A percentile compares a stretch with the other conserved stretches of the same genome.
Evolutionary conservation across 2,113 vertebrate genomes (phyloP).

Genomic region (Tachysurus vachellii): DNA sequence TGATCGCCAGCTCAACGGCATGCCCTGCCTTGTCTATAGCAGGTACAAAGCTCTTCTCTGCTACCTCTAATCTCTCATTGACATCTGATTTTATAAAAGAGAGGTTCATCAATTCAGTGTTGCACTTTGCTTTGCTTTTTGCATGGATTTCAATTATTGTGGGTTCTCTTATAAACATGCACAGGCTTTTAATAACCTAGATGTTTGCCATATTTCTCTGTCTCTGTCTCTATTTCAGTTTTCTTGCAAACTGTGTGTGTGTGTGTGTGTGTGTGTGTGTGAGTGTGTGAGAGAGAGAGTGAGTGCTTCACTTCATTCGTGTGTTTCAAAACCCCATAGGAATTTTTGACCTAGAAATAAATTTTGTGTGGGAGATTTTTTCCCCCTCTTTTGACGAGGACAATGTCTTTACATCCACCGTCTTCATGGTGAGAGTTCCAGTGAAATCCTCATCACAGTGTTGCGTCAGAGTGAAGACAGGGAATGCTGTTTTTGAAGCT

Average conservation of each 20-base stretch:
- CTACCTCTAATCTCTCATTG: not conserved
- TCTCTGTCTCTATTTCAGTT: not conserved
- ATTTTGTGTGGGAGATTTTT: slow-evolving; percentile 66
- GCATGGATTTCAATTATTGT: not conserved
- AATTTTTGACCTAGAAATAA: slow-evolving; percentile 67
- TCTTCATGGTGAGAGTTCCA: slow-evolving; percentile 59
- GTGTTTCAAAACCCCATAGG: slow-evolving; percentile 54
- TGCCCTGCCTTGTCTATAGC: slow-evolving; percentile 80
- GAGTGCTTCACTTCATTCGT: slow-evolving; percentile 34
- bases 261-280: slow-evolving; percentile 33
- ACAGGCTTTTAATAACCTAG: slow-evolving; percentile 27
- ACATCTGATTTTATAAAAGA: not conserved
- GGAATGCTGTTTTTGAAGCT: slow-evolving; percentile 52
- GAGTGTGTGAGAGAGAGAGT: slow-evolving; percentile 9
- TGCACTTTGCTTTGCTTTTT: not conserved
- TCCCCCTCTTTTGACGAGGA: slow-evolving; percentile 64
- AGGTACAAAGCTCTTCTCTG: not conserved
- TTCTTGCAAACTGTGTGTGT: slow-evolving; percentile 24
- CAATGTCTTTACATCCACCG: slow-evolving; percentile 60
- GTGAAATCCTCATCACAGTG: slow-evolving; percentile 64
- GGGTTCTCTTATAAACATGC: not conserved
- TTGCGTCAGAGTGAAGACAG: slow-evolving; percentile 66
- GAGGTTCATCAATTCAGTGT: not conserved
- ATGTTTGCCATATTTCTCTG: slow-evolving; percentile 13
- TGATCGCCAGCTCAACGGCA: slow-evolving; percentile 86